Conservation (phyloP, 2,797 vertebrate species). For the Myiothlypis chrysogaster region DNA sequence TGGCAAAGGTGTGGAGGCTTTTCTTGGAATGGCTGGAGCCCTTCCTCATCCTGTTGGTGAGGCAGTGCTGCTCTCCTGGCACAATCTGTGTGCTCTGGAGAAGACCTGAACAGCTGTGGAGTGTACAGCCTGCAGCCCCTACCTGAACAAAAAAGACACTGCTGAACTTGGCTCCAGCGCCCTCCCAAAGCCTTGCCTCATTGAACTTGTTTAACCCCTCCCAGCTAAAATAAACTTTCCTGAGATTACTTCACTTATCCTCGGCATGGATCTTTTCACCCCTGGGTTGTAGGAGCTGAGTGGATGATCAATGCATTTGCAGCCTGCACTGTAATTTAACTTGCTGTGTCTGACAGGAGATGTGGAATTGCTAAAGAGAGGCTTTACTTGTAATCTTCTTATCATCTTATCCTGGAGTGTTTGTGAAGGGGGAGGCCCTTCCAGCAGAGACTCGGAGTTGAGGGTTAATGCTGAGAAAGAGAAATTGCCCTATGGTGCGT, state of each 20-base stretch:
- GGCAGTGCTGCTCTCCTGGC: neutral
- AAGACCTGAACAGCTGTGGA: neutral
- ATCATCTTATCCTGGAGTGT: conserved; percentile 78
- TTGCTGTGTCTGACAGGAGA: conserved; percentile 75
- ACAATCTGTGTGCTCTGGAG: fast-evolving
- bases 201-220: conserved; percentile 69
- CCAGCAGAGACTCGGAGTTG: conserved; percentile 39
- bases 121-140: conserved; percentile 15
- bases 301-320: conserved; percentile 74
- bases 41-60: neutral
- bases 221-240: conserved; percentile 75
- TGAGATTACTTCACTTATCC: conserved; percentile 75
- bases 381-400: conserved; percentile 84
- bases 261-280: conserved; percentile 70
- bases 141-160: conserved; percentile 41
- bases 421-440: conserved; percentile 68
- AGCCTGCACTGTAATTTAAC: conserved; percentile 75
- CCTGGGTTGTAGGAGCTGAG: conserved; percentile 62
- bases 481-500: conserved; percentile 57
- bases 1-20: neutral
- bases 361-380: conserved; percentile 77
- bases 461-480: conserved; percentile 73
- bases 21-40: neutral
- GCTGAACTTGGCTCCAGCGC: conserved; percentile 33
- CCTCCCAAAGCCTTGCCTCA: conserved; percentile 46